Conservation (phyloP, 2,113 vertebrate species). For the Chroicocephalus ridibundus region DNA sequence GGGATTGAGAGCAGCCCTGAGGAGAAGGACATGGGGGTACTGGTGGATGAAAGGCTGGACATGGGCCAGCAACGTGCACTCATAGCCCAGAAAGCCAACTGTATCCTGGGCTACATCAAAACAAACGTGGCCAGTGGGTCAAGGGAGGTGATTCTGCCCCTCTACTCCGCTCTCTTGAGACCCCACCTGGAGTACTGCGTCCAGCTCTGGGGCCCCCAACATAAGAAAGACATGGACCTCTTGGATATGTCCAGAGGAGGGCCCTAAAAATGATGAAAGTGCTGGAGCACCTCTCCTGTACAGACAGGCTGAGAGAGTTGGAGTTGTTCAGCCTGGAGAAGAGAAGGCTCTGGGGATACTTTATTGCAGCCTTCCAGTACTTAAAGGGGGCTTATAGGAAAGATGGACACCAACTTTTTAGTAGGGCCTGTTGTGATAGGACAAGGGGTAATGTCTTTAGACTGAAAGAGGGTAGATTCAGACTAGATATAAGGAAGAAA, state of each 20-base stretch:
- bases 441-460: not conserved
- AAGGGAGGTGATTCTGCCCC: not conserved
- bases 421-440: not conserved
- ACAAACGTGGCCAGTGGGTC: rapidly evolving
- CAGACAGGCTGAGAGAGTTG: not conserved
- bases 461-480: not conserved
- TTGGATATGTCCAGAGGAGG: not conserved
- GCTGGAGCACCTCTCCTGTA: not conserved
- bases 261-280: not conserved
- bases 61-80: rapidly evolving
- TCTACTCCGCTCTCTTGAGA: rapidly evolving
- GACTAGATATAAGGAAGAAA: not conserved
- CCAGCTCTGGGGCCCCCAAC: not conserved
- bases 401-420: not conserved
- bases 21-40: not conserved
- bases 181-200: rapidly evolving
- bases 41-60: not conserved
- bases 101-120: not conserved
- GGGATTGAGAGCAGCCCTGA: not conserved
- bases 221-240: not conserved
- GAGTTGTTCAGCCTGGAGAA: not conserved
- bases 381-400: not conserved
- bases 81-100: not conserved
- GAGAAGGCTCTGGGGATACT: not conserved
- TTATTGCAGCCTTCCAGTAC: not conserved